phyloP scores from a whole-genome alignment of 1,140 invertebrate genomes.

The Trinorchestia longiramus region DNA sequence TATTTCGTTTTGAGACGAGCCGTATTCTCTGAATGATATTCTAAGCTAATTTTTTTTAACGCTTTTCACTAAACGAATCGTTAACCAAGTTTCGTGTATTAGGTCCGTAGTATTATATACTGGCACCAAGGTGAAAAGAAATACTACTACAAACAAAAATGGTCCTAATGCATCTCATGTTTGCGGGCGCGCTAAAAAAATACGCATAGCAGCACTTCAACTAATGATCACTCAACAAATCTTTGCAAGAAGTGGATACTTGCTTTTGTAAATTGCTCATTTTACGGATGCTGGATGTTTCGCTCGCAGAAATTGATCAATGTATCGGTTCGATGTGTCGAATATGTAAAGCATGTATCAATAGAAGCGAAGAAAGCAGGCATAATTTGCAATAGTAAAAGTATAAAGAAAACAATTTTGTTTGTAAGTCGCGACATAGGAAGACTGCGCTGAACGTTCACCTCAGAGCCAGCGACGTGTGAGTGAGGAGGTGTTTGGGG shows the following conservation, averaged over 20 bases:
- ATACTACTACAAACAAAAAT: neutral
- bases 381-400: no score
- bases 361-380: no score
- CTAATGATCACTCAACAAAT: neutral
- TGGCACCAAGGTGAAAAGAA: neutral
- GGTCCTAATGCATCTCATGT: neutral
- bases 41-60: neutral
- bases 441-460: neutral
- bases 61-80: neutral
- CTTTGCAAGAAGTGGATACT: neutral
- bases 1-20: neutral
- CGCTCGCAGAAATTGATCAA: no score
- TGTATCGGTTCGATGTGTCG: no score
- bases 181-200: neutral
- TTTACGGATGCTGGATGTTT: no score
- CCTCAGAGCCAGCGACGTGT: neutral
- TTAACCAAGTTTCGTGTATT: neutral
- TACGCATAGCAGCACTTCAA: neutral
- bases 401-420: neutral
- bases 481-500: neutral
- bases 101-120: neutral
- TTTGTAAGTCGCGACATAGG: neutral
- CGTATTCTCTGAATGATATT: neutral
- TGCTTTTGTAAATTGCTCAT: neutral
- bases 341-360: no score